Conservation (phyloP, 2,797 vertebrate species). For the Mormyrus proboscirostris region DNA sequence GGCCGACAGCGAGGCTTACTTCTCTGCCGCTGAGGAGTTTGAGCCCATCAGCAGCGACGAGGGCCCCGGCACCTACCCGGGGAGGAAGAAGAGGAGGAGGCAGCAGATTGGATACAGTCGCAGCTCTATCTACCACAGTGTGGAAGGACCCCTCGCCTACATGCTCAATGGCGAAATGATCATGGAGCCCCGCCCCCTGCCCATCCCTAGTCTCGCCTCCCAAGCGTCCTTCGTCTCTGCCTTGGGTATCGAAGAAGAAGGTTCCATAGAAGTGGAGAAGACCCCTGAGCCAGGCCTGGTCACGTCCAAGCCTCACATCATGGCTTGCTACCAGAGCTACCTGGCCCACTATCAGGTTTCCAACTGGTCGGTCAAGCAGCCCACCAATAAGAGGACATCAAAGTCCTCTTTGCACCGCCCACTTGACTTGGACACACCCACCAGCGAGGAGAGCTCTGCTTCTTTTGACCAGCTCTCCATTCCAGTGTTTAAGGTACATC, state of each 20-base stretch:
- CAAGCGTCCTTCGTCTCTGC: conserved; percentile 96
- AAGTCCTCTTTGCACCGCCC: conserved; percentile 95
- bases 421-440: conserved; percentile 90
- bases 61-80: conserved; percentile 93
- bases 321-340: conserved; percentile 90
- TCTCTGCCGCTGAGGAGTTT: conserved; percentile 92
- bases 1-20: conserved; percentile 96
- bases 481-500: conserved; percentile 81
- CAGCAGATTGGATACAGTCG: conserved; percentile 77
- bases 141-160: conserved; percentile 84
- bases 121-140: conserved; percentile 92
- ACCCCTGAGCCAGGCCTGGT: conserved; percentile 70
- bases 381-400: conserved; percentile 93
- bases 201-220: conserved; percentile 82
- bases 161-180: conserved; percentile 73
- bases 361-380: conserved; percentile 93
- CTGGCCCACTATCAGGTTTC: conserved; percentile 88
- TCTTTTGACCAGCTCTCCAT: conserved; percentile 88
- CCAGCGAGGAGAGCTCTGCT: conserved; percentile 86
- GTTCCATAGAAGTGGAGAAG: conserved; percentile 77
- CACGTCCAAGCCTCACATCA: conserved; percentile 81
- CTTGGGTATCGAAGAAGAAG: conserved; percentile 87
- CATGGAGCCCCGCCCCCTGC: conserved; percentile 70
- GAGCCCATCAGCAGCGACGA: conserved; percentile 96
- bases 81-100: conserved; percentile 85